Evolutionary conservation across 2,113 vertebrate species (phyloP).

Genomic region (Hystrix brachyura): DNA sequence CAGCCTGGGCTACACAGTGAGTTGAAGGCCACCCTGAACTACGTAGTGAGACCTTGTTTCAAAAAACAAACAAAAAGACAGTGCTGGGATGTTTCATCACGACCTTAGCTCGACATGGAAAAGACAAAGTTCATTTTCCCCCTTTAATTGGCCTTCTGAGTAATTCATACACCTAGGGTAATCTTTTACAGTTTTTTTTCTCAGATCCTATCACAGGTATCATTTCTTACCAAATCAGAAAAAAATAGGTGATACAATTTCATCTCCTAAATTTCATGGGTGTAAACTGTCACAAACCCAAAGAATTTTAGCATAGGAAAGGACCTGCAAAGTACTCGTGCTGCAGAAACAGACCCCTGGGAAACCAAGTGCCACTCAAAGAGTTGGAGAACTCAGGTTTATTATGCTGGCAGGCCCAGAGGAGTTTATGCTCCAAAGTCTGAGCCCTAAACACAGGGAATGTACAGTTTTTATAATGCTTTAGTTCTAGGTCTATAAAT

Average conservation of each 20-base stretch:
- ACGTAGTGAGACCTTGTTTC: too few species aligned
- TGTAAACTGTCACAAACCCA: constrained; percentile 18
- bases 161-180: neutral
- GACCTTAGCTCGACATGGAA: neutral
- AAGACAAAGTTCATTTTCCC: neutral
- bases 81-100: neutral
- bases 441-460: too few species aligned
- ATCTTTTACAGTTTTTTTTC: constrained; percentile 16
- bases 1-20: too few species aligned
- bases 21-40: too few species aligned
- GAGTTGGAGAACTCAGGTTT: too few species aligned
- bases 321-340: neutral
- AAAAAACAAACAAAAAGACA: too few species aligned
- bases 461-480: too few species aligned
- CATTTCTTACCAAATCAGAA: constrained; percentile 31
- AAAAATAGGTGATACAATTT: constrained; percentile 34
- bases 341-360: too few species aligned
- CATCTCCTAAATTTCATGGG: neutral
- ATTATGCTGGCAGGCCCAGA: too few species aligned
- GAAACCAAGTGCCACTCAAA: too few species aligned
- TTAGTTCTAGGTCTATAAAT: too few species aligned
- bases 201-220: constrained; percentile 3
- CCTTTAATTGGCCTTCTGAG: neutral
- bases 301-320: neutral
- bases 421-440: too few species aligned